Base-by-base conservation (phyloP, 2,888 invertebrate species). In the Aleiodes testaceus region DNA sequence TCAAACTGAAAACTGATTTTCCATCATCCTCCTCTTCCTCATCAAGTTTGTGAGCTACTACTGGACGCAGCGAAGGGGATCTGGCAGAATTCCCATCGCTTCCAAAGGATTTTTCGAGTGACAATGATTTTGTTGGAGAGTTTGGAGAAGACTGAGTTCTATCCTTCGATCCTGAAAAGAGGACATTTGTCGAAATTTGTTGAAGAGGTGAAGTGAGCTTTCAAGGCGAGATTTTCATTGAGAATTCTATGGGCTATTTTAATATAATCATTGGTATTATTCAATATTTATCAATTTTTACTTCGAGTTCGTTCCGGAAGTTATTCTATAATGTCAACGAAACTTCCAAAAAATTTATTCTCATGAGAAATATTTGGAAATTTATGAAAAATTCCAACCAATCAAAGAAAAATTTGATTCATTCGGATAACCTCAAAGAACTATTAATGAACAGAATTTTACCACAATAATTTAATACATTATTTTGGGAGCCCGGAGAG, bases 21-120 rank as follows among this genome's bases (percentile, higher is more conserved):
- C 76, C 76, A 63, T 79, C 79, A 49, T 85, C 82, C 77, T 84
- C 84, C 79, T 84, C 85, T 79, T 86, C 83, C 79, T 85, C 83
- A 77, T 85, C 83, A 77, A 87, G 80, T 77, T 79, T 81, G 76
- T 78, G 83, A 72, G 81, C 42, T 73, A 75, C 53, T 74, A 77
- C 72, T 75, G 80, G 72, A 45, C 77, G 63, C 70, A 73, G 45
- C 70, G 74, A 53, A 70, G 77, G 12, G 66, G 63, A 9, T 22
- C 53, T 52, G 66, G 75, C n/a, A 72, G 72, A 59, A 72, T 73
- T 53, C 49, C 70, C 22, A 44, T 70, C 78, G 78, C 79, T 52
- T 55, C 47, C 68, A 26, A 22, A 67, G 18, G 75, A 75, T 66
- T 77, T 81, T 53, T 74, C 76, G 50, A 75, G 78, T 71, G 73